A percentile compares a stretch with the other conserved stretches of the same genome.
phyloP scores from a whole-genome alignment of 1,140 invertebrate genomes.

The Lordiphosa collinella region DNA sequence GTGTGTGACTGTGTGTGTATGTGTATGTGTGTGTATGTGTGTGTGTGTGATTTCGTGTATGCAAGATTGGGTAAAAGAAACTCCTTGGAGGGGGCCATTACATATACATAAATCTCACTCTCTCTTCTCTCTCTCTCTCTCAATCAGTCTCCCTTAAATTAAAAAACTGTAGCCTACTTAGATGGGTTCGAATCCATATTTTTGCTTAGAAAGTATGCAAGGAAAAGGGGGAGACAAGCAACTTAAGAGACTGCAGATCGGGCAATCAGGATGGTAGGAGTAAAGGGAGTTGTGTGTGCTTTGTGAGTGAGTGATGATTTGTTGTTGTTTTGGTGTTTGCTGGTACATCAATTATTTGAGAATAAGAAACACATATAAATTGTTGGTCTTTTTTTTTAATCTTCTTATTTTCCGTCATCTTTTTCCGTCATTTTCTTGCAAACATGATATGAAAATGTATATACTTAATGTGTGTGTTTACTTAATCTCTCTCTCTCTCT shows the following conservation, averaged over 20 bases:
- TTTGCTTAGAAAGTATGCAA: background rate
- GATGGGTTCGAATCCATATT: background rate
- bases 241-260: too few relatives aligned
- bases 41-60: constrained; percentile 1
- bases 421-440: constrained; percentile 17
- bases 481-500: constrained; percentile 1
- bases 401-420: constrained; percentile 12
- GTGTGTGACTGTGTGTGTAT: background rate
- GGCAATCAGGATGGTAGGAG: background rate
- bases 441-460: constrained; percentile 55
- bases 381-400: constrained; percentile 70
- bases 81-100: too few relatives aligned
- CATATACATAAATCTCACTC: constrained; percentile 1
- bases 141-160: background rate
- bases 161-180: background rate
- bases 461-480: constrained; percentile 4
- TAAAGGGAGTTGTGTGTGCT: too few relatives aligned
- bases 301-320: background rate
- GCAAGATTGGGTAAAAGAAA: too few relatives aligned
- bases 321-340: constrained; percentile 2
- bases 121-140: constrained; percentile 3
- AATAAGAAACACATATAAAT: constrained; percentile 72
- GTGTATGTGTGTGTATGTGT: background rate
- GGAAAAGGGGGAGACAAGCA: background rate
- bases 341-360: constrained; percentile 7